phyloP scores from a whole-genome alignment of 2,888 invertebrate genomes.

The Tiliacea aurago region DNA sequence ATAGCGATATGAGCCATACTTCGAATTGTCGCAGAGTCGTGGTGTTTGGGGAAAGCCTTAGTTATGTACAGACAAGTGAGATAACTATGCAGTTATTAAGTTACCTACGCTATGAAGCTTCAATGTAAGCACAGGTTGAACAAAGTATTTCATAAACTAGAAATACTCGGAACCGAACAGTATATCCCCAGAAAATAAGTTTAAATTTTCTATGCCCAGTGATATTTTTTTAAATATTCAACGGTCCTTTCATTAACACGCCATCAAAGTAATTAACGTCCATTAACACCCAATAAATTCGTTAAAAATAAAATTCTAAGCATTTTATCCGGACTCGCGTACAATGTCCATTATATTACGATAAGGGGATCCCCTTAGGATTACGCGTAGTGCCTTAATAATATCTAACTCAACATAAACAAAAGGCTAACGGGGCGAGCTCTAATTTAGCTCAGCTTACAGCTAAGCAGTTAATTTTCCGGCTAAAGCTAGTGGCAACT shows the following conservation, averaged over 20 bases:
- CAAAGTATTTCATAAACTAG: slow-evolving; percentile 1
- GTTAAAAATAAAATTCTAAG: slow-evolving; percentile 44
- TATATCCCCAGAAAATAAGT: background rate
- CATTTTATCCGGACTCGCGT: slow-evolving; percentile 29
- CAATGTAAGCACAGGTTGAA: background rate
- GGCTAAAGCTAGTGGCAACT: slow-evolving; percentile 63
- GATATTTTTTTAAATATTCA: slow-evolving; percentile 36
- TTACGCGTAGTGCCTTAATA: slow-evolving; percentile 56
- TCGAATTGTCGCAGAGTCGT: background rate
- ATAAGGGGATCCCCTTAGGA: no score
- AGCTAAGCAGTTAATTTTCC: slow-evolving; percentile 70
- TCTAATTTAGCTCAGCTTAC: slow-evolving; percentile 62
- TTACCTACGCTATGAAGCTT: background rate
- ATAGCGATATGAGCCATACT: no score
- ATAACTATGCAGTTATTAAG: slow-evolving; percentile 18
- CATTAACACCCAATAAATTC: slow-evolving; percentile 54
- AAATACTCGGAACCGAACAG: slow-evolving; percentile 3
- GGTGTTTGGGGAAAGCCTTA: background rate
- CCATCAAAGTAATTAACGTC: slow-evolving; percentile 47
- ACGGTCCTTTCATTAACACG: slow-evolving; percentile 37
- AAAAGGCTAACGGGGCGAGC: slow-evolving; percentile 56
- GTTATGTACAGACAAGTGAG: slow-evolving; percentile 1
- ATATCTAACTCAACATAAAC: slow-evolving; percentile 63
- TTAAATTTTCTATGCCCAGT: background rate
- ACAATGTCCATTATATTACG: slow-evolving; percentile 30